Base-by-base conservation (phyloP, 2,888 invertebrate genomes). In the Protophormia terraenovae region DNA sequence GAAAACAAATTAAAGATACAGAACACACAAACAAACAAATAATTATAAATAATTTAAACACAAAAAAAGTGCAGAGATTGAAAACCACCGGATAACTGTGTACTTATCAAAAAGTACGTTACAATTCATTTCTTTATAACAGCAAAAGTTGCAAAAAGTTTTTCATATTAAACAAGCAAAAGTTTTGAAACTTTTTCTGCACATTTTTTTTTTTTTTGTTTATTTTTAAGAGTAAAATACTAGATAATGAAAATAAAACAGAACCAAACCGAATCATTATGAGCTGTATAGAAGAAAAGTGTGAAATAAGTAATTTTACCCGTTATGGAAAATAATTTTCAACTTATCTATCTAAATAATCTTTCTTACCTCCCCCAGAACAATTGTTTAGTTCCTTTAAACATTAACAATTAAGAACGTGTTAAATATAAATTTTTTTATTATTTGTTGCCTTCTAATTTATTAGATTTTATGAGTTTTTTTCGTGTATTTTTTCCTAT, bases 391-490 rank as follows among this genome's bases (percentile, higher is more conserved):
- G 32, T 45, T 73, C 24, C 12, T 64, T 27, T 35, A 19, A 58
- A 16, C 67, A 64, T 55, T 27, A 71, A 64, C 38, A 82, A 71
- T 76, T 76, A 71, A 55, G 58, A 76, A 82, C 45, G 41, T 66
- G 60, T 72, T 67, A 73, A 67, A 35, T 27, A 62, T 5, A 45
- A 14, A 32, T 35, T 55, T 80, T 64, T 32, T 16, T 14, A 41
- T 38, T 22, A 24, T 69, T 4, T 5, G 58, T 35, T 69, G 69
- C 47, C 60, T 67, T 80, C 27, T 60, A 73, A 82, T 82, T 82
- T 82, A 75, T 78, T 71, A 50, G 71, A 78, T 82, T 78, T 85
- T 73, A 73, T 82, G 66, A 71, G 64, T 55, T 71, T 53, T 76
- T 67, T 69, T 62, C 24, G 5, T 66, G 19, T 62, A 14, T 47